phyloP scores from a whole-genome alignment of 2,888 invertebrate genomes.

The Protonemura montana region DNA sequence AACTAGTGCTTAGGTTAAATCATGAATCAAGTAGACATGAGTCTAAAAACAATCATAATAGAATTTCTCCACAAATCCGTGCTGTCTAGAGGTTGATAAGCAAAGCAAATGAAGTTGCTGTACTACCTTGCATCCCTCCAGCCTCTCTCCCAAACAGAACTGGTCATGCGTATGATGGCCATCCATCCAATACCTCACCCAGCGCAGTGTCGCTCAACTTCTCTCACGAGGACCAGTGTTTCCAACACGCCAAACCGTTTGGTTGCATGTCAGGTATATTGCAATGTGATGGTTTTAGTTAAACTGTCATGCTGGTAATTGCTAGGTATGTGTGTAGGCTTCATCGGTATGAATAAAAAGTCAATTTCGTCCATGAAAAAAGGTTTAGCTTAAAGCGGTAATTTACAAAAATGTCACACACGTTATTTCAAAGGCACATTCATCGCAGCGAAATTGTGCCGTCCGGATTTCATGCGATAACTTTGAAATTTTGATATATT shows the following conservation, averaged over 20 bases:
- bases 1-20: too few species aligned
- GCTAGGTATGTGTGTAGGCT: neutral
- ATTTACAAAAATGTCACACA: neutral
- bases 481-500: constrained; percentile 12
- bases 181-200: too few species aligned
- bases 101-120: too few species aligned
- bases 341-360: neutral
- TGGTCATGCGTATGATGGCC: too few species aligned
- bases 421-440: neutral
- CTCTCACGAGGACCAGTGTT: too few species aligned
- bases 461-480: neutral
- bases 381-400: neutral
- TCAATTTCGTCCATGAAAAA: neutral
- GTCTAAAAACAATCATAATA: too few species aligned
- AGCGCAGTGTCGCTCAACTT: too few species aligned
- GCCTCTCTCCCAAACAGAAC: too few species aligned
- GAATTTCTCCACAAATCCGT: too few species aligned
- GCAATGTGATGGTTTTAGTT: neutral
- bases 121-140: too few species aligned
- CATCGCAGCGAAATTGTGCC: neutral
- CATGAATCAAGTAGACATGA: too few species aligned
- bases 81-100: too few species aligned
- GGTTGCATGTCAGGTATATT: neutral
- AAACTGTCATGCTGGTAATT: neutral
- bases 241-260: neutral